Base-by-base conservation (phyloP, 2,888 invertebrate genomes). In the Molanna angustata region DNA sequence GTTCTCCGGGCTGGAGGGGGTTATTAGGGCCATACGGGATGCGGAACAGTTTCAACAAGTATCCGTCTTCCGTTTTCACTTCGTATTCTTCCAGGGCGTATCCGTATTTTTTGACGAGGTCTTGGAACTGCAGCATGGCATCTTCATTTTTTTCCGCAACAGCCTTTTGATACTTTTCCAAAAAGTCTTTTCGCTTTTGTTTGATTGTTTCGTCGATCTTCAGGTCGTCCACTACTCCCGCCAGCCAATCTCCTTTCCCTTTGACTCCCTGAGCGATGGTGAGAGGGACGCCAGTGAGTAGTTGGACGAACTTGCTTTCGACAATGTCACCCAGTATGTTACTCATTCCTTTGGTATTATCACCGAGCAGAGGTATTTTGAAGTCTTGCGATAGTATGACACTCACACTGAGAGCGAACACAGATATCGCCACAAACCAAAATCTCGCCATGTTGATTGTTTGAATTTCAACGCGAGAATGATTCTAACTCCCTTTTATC, bases 1-100 rank as follows among this genome's bases (percentile, higher is more conserved):
- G 64, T 49, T 61, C 62, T 45, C 66, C 65, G 2, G 4, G 16
- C 2, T 32, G n/a, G 17, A 16, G 20, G n/a, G 60, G 61, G 13
- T 62, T 54, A n/a, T n/a, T n/a, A n/a, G n/a, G n/a, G 59, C 66
- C 68, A n/a, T 70, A 63, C n/a, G 66, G 67, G 52, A 76, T 73
- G 52, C 70, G 71, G 68, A 74, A 69, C 54, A 76, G 51, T 4
- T 70, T 73, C 13, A 76, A 68, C 37, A 62, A 56, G 65, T 76
- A 76, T 41, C 76, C 76, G 44, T 76, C 76, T 43, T 72, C 70
- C 14, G 75, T 76, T 53, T 64, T 67, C 44, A 74, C 64, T 6
- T 61, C 66, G 65, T 74, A 69, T 57, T 72, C 69, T 52, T 76
- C 74, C 1, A 70, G 68, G 3, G 63, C 60, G 62, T 73, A 74